These are phyloP conservation scores for Streblospio benedicti DNA, from an alignment of 1,140 invertebrate genomes.

Conservation along the genomic window DNA sequence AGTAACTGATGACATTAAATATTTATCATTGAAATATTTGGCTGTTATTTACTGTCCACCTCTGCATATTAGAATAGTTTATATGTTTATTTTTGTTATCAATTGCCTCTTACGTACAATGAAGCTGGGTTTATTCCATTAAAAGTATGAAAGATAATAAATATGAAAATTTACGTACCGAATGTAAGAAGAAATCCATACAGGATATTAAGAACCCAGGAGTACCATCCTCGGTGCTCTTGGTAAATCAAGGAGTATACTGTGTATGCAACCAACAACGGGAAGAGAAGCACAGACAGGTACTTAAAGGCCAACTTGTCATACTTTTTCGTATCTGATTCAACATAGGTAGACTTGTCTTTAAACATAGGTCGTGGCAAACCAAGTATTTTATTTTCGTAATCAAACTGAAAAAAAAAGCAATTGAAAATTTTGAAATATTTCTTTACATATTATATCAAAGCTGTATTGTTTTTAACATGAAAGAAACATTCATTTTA, in stretches of 20 bases:
- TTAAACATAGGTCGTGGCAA: constrained; percentile 72
- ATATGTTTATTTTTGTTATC: too few relatives aligned
- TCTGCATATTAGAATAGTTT: too few relatives aligned
- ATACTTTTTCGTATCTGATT: constrained; percentile 89
- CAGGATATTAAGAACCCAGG: constrained; percentile 76
- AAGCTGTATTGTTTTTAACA: too few relatives aligned
- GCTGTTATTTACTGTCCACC: too few relatives aligned
- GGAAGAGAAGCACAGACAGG: constrained; percentile 90
- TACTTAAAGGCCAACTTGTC: constrained; percentile 92
- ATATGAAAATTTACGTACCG: constrained; percentile 54
- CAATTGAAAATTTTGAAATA: neutral
- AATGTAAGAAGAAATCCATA: constrained; percentile 98
- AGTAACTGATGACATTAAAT: too few relatives aligned
- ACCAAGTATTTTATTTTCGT: constrained; percentile 65
- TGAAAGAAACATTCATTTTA: too few relatives aligned
- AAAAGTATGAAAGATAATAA: too few relatives aligned
- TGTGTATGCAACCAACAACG: constrained; percentile 81
- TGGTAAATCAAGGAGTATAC: constrained; percentile 93
- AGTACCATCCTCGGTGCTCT: constrained; percentile 98
- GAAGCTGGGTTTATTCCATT: too few relatives aligned
- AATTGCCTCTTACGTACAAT: too few relatives aligned
- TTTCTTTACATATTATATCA: neutral
- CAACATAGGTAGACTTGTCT: constrained; percentile 93
- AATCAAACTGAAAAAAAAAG: constrained; percentile 67
- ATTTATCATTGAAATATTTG: too few relatives aligned